Evolutionary conservation across 2,113 vertebrate genomes (phyloP), one percentile per base, ranked within the genome.

Genomic region (Catagonus wagneri): DNA sequence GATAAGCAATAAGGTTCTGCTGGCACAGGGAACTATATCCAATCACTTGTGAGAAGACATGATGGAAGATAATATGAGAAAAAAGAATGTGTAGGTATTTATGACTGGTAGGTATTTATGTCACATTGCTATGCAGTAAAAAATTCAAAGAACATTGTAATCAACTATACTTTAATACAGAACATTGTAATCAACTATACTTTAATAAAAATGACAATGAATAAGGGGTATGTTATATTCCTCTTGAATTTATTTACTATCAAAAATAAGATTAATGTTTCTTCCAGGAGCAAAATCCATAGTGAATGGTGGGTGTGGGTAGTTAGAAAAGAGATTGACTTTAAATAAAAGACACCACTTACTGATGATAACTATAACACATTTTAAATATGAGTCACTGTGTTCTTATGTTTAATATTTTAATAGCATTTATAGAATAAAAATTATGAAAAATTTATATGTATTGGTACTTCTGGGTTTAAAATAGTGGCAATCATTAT

Each of bases 361-460:
- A 56, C 19, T 36, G 12, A 78, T 69, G 17, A 23, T 65, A 39
- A 94, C 61, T 66, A 61, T 34, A 94, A 50, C 3, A 36, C 27
- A 80, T 11, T 84, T 81, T 79, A 79, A 89, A 95, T 36, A 2
- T 58, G 11, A 68, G 3, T 92, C 17, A 83, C 22, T 34, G 8
- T 72, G 20, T 83, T 8, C 20, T 89, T 85, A 16, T 71, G 10
- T 92, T 95, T 88, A 80, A 61, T 68, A 68, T 39, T 79, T 80
- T 83, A 89, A 71, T 81, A 78, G 10, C 19, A 88, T 23, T 90
- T 69, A 58, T 65, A 61, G 36, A 60, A 74, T 29, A 69, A 69
- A 74, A 78, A 58, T 56, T 91, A 71, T 27, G 29, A 94, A 63
- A 8, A 68, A 56, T 68, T 89, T 83, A 96, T 16, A 79, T 79